Base-by-base conservation (phyloP, 2,797 vertebrate genomes). In the Acestrorhynchus altus region DNA sequence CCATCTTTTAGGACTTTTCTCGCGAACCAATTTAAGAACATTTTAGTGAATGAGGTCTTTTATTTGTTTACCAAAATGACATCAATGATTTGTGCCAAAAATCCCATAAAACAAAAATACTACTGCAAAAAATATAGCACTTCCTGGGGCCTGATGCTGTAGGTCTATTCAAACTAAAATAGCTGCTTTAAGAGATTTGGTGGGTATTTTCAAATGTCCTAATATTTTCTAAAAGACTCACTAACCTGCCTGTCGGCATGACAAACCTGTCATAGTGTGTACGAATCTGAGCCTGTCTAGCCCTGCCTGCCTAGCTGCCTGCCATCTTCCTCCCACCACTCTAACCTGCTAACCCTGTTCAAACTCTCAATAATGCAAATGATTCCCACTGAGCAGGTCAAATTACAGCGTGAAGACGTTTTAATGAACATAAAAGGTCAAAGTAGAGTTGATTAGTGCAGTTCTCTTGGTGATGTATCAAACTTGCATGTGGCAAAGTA, bases 291-390 rank as follows among this genome's bases (percentile, higher is more conserved):
- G 60, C 57, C 49, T 22, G 20, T 46, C 20, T 46, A 60, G 8
- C 46, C 42, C 63, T 22, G n/a, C 35, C 18, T 54, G 57, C 64
- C 40, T 72, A 65, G 60, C 76, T 72, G 69, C 69, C 54, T 81
- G 52, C 76, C 63, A 73, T 57, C 28, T 65, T 77, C 54, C 60
- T 42, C 59, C 59, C 49, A 54, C 59, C 57, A 47, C 16, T 20
- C 66, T 47, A 74, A 74, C 71, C 66, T 40, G 11, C 74, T 31
- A 56, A 24, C 26, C 54, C 54, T 31, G 46, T 64, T 31, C 64
- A 75, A 74, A 66, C 60, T 40, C 35, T 83, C 46, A 76, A 81
- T 83, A 74, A 85, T 83, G 69, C 15, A 85, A 67, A 18, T 16
- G 76, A 76, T 82, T 82, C 60, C 44, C 49, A 56, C 66, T 26